Base-by-base conservation (phyloP, 2,797 vertebrate genomes). In the Clangula hyemalis region DNA sequence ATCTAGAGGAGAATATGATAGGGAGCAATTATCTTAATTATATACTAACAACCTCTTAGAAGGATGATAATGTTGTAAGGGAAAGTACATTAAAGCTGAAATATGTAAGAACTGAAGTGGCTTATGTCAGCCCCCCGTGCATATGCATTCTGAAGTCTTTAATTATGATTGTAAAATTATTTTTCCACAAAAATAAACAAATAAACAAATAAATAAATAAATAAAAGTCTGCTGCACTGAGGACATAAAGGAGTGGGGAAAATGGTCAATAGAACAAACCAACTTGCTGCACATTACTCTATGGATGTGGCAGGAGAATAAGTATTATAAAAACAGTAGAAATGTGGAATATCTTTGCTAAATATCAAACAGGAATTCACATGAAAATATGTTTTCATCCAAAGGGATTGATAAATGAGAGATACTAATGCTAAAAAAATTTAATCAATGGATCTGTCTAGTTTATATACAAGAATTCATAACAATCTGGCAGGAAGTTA, bases 21-120 rank as follows among this genome's bases (percentile, higher is more conserved):
- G 27, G 53, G 66, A 94, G 51, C 51, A 93, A 96, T 95, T 94
- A 93, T 88, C 56, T 51, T 96, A 95, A 96, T 97, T 88, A 94
- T 53, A 94, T 30, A 91, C 70, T 88, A 79, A 96, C 94, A 95
- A 85, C 53, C 89, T 89, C 61, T 94, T 79, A 95, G 53, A 91
- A n/a, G 15, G 19, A 94, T 68, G 30, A 86, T 76, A 84, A 84
- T 36, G 60, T 91, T 93, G 82, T 64, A 95, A 93, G 89, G 79
- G n/a, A 75, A 96, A 93, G 51, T 70, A 94, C 66, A 86, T 93
- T 91, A 93, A 53, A 76, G 56, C 34, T 85, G 74, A 0, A 8
- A 62, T 66, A 73, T 22, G 39, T 81, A 89, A 81, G 66, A 94
- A 94, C 4, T 94, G 74, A 88, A 2, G 6, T 5, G 56, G 69